Evolutionary conservation across 1,140 invertebrate species (phyloP), one percentile per base, ranked within the genome.

Genomic region (Zaprionus gabonicus): DNA sequence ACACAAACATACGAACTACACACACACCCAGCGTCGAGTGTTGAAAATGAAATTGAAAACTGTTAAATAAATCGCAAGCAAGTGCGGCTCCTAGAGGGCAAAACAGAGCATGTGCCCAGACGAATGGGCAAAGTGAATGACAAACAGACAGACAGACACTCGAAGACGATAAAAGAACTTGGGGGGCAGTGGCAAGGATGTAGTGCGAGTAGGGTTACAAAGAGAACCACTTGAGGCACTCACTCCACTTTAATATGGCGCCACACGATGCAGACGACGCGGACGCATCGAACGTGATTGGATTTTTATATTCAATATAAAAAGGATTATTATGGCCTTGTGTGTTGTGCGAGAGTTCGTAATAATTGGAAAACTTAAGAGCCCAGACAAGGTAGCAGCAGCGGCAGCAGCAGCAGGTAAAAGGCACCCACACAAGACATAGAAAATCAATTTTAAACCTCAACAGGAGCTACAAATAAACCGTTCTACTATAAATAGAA

Each of bases 241-340:
- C 84, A 76, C 72, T 84, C 78, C 65, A 77, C 72, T 84, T 84
- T 90, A 88, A 90, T 85, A 82, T 85, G 78, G 71, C 62, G 71
- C 81, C 68, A 78, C 76, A 88, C 78, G 79, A 80, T 72, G 76
- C 65, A 55, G 57, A 44, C 23, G 23, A 25, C 28, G n/a, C 53
- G 49, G 55, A 81, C 77, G 80, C 58, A 75, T 62, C 51, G 71
- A 57, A 78, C 76, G 76, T 90, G 85, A 90, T 90, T 90, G 85
- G 85, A 84, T 84, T 90, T 84, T 90, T 90, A 85, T 90, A 90
- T 90, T 90, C 85, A 90, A 90, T 90, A 90, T 91, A 90, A 85
- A 90, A 90, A 90, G 85, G 85, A 85, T 90, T 90, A 90, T 84
- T 84, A 88, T 78, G 78, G 75, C 71, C 58, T 20, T 17, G 23